Evolutionary conservation across 1,140 invertebrate species (phyloP), one percentile per base, ranked within the genome.

Genomic region (Drosophila littoralis): DNA sequence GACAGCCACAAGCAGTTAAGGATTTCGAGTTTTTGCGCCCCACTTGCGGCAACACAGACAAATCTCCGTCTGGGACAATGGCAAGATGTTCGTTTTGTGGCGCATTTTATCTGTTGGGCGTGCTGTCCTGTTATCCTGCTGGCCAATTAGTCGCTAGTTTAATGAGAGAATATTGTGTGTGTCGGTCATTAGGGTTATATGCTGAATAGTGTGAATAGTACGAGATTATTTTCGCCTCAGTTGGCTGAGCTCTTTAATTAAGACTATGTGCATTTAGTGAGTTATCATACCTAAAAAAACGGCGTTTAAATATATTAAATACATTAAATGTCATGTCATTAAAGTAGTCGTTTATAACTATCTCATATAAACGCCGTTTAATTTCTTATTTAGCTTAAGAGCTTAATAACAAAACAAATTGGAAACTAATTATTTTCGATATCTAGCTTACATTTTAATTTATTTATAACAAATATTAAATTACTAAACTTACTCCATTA

Each of bases 1-100:
- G 81, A 84, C 77, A 84, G 69, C 74, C 68, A 70, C 72, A 75
- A 75, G 72, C 72, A 75, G 72, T 75, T 75, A 43, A 22, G 57
- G 50, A 69, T 69, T 74, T 55, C 52, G 12, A 40, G 36, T 55
- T 69, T 70, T 54, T 70, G 42, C 45, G 46, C 51, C 15, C 8
- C 42, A 13, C 28, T 48, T 51, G 28, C 40, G 1, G n/a, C 22
- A 15, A 55, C 9, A 12, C 15, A 15, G 6, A 12, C 9, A 55
- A 17, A 28, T 33, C 28, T 52, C 32, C 33, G 10, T 46, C 7
- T 32, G 54, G 22, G 17, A 57, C 54, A n/a, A 50, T 33, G 42
- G 6, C 35, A 15, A 54, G 38, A 17, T 35, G 52, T 32, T 57
- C 57, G 48, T 43, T 51, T 59, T 50, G 64, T 68, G 22, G 17